These are phyloP conservation scores for Julus scandinavius DNA, from an alignment of 2,888 invertebrate genomes.

Conservation along the genomic window DNA sequence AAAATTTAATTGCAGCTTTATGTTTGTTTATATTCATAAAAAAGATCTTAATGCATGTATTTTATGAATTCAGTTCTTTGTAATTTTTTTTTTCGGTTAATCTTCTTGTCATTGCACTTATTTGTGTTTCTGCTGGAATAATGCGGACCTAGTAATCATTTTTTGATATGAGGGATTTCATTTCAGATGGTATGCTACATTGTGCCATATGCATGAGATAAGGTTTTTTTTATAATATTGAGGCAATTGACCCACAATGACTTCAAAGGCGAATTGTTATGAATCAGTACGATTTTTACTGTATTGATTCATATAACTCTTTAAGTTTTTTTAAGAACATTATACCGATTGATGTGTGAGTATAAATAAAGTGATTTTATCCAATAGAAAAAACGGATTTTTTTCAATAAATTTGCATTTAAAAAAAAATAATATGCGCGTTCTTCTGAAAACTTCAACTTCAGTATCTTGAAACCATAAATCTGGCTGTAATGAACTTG, in stretches of 20 bases:
- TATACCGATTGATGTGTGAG: no score
- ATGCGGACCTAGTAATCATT: slow-evolving; percentile 33
- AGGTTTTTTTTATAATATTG: not conserved
- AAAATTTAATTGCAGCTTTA: slow-evolving; percentile 21
- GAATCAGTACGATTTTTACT: not conserved
- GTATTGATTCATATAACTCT: not conserved
- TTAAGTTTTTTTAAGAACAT: no score
- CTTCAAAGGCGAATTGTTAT: not conserved
- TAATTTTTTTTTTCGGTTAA: slow-evolving; percentile 37
- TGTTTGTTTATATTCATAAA: slow-evolving; percentile 46
- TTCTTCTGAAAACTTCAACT: no score
- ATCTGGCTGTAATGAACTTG: no score
- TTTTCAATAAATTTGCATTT: no score
- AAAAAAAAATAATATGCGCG: no score
- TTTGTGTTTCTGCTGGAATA: slow-evolving; percentile 14
- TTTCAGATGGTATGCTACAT: not conserved
- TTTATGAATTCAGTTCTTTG: slow-evolving; percentile 42
- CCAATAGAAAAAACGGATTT: no score
- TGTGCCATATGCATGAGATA: slow-evolving; percentile 41
- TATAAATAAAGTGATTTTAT: no score
- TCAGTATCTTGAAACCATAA: no score
- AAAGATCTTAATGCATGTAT: slow-evolving; percentile 39
- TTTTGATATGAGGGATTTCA: not conserved
- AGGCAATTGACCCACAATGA: not conserved
- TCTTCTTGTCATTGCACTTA: slow-evolving; percentile 46